Conservation (phyloP, 2,113 vertebrate genomes). For the Mesoclemmys tuberculata region DNA sequence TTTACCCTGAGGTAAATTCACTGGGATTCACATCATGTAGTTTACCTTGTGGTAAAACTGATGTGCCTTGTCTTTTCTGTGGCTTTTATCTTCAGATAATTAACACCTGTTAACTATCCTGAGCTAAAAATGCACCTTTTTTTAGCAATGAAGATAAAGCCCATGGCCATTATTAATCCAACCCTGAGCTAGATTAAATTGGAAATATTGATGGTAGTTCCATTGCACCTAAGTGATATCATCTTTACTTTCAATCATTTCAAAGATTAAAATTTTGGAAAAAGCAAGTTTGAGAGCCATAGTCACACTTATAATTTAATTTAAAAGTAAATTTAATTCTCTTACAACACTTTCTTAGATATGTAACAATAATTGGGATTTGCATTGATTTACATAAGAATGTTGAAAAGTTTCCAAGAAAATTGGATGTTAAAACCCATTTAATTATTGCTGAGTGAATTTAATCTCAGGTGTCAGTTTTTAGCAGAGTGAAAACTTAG, state of each 20-base stretch:
- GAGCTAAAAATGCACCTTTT: too few relatives aligned
- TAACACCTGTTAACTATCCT: too few relatives aligned
- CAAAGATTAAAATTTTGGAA: background rate
- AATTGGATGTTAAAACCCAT: background rate
- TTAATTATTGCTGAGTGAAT: background rate
- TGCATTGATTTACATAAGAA: background rate
- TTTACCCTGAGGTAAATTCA: too few relatives aligned
- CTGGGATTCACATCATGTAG: too few relatives aligned
- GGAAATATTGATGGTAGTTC: background rate
- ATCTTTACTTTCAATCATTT: background rate
- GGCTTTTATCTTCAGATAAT: too few relatives aligned
- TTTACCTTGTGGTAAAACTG: too few relatives aligned
- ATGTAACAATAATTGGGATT: background rate
- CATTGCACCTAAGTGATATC: background rate
- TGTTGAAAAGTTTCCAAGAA: background rate
- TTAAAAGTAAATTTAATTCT: background rate
- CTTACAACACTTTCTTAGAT: background rate
- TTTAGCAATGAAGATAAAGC: too few relatives aligned
- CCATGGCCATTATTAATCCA: background rate
- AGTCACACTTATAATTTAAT: background rate
- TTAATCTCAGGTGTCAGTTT: background rate
- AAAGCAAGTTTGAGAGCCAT: background rate
- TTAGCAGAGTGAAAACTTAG: background rate
- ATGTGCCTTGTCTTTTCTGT: too few relatives aligned
- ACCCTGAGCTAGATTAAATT: rapidly evolving